A percentile compares a stretch with the other conserved stretches of the same genome.
Conservation (phyloP, 1,140 invertebrate species). For the Saccostrea glomerata region DNA sequence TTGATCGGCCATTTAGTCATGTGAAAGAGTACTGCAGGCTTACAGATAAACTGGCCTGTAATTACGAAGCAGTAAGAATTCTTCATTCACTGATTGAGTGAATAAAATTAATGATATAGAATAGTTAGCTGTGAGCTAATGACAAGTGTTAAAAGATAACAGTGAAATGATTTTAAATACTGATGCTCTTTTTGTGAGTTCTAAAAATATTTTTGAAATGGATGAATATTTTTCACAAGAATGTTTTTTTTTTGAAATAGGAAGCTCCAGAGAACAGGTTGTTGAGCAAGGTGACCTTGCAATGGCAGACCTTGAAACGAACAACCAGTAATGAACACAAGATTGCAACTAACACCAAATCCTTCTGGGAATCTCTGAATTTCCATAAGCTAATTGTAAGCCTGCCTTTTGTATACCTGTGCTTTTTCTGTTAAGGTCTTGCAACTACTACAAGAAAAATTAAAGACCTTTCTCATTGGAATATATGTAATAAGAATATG, state of each 20-base stretch:
- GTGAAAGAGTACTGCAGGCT: constrained; percentile 65
- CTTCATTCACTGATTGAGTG: too few species aligned
- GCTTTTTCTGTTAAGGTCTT: too few species aligned
- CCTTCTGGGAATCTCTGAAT: constrained; percentile 85
- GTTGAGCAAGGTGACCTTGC: constrained; percentile 81
- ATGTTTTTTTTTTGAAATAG: constrained; percentile 60
- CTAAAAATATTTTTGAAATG: too few species aligned
- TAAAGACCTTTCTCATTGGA: too few species aligned
- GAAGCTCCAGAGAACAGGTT: constrained; percentile 79
- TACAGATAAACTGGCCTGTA: constrained; percentile 62
- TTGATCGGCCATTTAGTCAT: constrained; percentile 66
- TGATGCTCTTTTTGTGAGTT: too few species aligned
- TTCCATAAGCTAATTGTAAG: constrained; percentile 67
- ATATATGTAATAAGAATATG: too few species aligned
- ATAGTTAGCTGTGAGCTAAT: too few species aligned
- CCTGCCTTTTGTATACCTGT: neutral
- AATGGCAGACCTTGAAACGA: constrained; percentile 82
- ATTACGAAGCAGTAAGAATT: constrained; percentile 60
- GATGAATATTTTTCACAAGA: too few species aligned
- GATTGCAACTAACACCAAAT: constrained; percentile 86
- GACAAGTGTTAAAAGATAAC: too few species aligned
- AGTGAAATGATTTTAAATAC: too few species aligned
- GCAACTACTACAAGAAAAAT: too few species aligned
- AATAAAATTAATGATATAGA: too few species aligned
- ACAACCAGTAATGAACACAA: constrained; percentile 83